Evolutionary conservation across 37 sponge, comb jelly and placozoan genomes (phyloP), one percentile per base, ranked within the genome.

Genomic region (Eunapius fragilis): DNA sequence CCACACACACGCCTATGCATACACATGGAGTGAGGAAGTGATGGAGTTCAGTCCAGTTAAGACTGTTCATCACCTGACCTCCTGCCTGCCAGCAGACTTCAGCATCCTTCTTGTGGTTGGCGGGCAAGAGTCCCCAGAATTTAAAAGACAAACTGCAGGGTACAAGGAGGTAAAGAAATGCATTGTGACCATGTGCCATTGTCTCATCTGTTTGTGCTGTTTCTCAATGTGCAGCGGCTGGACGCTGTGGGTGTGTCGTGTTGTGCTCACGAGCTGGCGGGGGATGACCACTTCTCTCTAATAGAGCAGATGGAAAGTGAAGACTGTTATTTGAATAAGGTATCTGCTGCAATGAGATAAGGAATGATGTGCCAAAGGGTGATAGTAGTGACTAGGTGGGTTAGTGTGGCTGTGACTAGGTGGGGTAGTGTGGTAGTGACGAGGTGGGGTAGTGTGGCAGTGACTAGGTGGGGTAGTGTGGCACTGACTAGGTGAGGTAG

Each of bases 251-350:
- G 85, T 72, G 12, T 79, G n/a, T 25, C 0, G 24, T 31, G 32
- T 33, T 32, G 25, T 67, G 26, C 32, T 0, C 70, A 72, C 11
- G 67, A 82, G n/a, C 28, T 90, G 70, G 58, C 37, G 19, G 72
- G 69, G 0, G 82, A 90, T 3, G 91, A 91, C 67, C 91, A 91
- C 74, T 91, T 91, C 74, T 49, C 82, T 24, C 13, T 86, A 6
- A 3, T 37, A 9, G 82, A 86, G 77, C 82, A 68, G 34, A 68
- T 91, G 27, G 25, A 17, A 13, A 80, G 83, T 0, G 71, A 69
- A 0, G 72, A 83, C 27, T 70, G 48, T 45, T 4, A n/a, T 17
- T 28, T 81, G 47, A 69, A 69, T 11, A 74, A 82, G 82, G 87
- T 87, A 69, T 41, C 6, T 41, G 41, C n/a, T n/a, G n/a, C n/a